A percentile compares a stretch with the other conserved stretches of the same genome.
Evolutionary conservation across 2,797 vertebrate genomes (phyloP).

Genomic region (Sebastes kiyomatsui): DNA sequence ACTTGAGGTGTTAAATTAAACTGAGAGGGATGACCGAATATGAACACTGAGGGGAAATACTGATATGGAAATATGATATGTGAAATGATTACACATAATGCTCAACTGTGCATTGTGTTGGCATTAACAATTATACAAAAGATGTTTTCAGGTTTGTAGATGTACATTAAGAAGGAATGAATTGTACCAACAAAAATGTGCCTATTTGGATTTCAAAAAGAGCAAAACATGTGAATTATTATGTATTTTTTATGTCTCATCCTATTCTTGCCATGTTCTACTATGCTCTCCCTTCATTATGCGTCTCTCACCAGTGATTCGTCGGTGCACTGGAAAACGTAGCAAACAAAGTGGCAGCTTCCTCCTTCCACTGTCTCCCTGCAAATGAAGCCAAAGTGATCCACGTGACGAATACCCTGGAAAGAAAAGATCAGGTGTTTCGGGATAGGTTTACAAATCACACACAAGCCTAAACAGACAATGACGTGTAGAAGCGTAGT

Average conservation of each 20-base stretch:
- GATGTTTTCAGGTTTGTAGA: not conserved
- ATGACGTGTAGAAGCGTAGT: not conserved
- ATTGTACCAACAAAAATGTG: not conserved
- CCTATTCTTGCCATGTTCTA: not conserved
- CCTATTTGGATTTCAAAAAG: not conserved
- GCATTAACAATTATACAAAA: not conserved
- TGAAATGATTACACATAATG: not conserved
- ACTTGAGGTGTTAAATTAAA: not conserved
- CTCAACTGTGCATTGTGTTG: not conserved
- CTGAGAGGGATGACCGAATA: not conserved
- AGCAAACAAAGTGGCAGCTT: conserved; percentile 94
- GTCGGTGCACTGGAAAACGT: conserved; percentile 95
- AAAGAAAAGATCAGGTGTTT: conserved; percentile 1
- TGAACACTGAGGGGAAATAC: not conserved
- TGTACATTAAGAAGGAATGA: not conserved
- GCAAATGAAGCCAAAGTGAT: conserved; percentile 99
- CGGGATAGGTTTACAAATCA: not conserved
- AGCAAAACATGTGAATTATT: not conserved
- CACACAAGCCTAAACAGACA: not conserved
- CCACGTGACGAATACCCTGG: conserved; percentile 95
- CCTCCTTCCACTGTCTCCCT: conserved; percentile 90
- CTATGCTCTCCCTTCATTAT: not conserved
- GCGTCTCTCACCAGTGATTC: conserved; percentile 91
- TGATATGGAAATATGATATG: not conserved
- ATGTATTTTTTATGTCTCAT: not conserved